Conservation (phyloP, 2,113 vertebrate genomes). For the Anas platyrhynchos region DNA sequence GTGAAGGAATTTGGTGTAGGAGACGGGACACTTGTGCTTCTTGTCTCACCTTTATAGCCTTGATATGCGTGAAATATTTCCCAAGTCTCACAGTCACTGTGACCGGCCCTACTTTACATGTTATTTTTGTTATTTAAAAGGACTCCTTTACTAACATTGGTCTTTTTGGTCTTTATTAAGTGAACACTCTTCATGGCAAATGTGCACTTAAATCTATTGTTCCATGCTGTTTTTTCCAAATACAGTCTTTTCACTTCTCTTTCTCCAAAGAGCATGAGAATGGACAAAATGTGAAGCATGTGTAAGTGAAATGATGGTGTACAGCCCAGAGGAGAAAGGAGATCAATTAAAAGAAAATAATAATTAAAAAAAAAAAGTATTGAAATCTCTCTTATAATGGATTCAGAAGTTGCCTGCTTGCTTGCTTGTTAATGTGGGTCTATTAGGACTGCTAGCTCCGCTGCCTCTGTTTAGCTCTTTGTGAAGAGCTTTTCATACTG, state of each 20-base stretch:
- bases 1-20: background rate
- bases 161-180: background rate
- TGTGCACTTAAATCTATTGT: background rate
- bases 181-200: background rate
- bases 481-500: conserved; percentile 41
- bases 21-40: background rate
- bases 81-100: background rate
- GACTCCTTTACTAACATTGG: background rate
- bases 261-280: background rate
- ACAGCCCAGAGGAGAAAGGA: background rate
- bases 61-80: background rate
- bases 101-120: background rate
- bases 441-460: background rate
- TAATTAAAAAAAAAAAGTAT: background rate
- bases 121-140: background rate
- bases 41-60: background rate
- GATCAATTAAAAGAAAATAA: background rate
- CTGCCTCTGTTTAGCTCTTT: conserved; percentile 22
- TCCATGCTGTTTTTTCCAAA: background rate
- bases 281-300: conserved; percentile 5
- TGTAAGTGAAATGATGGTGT: background rate
- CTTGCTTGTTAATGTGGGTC: background rate
- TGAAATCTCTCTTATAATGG: background rate
- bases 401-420: background rate
- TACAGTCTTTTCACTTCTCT: background rate